Evolutionary conservation across 2,797 vertebrate species (phyloP).

Genomic region (Syngnathus rostellatus): DNA sequence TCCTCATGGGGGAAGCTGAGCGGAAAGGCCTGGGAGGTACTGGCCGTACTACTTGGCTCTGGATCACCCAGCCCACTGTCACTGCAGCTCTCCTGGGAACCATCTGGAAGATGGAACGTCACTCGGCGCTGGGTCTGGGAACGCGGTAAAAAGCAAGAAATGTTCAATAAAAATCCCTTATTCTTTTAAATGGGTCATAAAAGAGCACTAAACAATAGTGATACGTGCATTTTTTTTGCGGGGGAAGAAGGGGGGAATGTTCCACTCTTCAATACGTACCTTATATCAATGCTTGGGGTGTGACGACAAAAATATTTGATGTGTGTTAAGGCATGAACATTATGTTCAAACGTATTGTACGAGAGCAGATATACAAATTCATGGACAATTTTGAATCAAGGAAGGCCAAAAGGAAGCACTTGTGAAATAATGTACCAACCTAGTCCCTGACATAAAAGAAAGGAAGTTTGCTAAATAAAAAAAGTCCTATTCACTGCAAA

Average conservation of each 20-base stretch:
- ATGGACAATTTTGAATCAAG: too few species aligned
- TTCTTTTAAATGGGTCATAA: not conserved
- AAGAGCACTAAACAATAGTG: not conserved
- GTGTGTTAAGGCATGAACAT: too few species aligned
- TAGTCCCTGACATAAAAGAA: too few species aligned
- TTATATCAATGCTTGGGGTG: too few species aligned
- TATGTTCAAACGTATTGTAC: too few species aligned
- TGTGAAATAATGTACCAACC: too few species aligned
- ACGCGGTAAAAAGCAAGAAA: not conserved
- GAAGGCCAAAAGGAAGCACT: too few species aligned
- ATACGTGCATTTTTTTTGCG: not conserved
- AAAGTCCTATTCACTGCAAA: too few species aligned
- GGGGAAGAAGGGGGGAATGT: too few species aligned
- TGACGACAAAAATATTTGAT: too few species aligned
- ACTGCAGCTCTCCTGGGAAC: slow-evolving; percentile 91
- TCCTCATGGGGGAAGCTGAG: slow-evolving; percentile 86
- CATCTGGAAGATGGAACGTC: slow-evolving; percentile 94
- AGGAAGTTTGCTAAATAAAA: too few species aligned
- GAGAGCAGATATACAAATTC: too few species aligned
- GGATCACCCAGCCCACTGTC: slow-evolving; percentile 86
- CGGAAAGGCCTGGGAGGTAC: slow-evolving; percentile 79
- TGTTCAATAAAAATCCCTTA: not conserved
- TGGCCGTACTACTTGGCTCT: slow-evolving; percentile 72
- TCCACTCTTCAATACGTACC: not conserved
- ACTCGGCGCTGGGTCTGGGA: slow-evolving; percentile 85